phyloP scores from a whole-genome alignment of 2,113 vertebrate species.

The Protomyctophum bolini region DNA sequence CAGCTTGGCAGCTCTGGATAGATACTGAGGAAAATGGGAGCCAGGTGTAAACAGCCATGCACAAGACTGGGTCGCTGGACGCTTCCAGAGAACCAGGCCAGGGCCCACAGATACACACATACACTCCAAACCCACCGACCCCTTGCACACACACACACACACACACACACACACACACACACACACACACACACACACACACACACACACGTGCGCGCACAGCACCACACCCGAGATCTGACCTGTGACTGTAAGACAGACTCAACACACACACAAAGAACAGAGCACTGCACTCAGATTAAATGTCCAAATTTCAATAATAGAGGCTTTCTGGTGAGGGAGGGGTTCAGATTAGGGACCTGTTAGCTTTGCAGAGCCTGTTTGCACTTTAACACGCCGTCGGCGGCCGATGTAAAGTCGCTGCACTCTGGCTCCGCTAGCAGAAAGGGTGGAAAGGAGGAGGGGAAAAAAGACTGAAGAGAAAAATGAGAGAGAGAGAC shows the following conservation, averaged over 20 bases:
- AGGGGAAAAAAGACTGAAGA: background rate
- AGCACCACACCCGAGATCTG: background rate
- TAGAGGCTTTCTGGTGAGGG: slow-evolving; percentile 2
- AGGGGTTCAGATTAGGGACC: background rate
- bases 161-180: background rate
- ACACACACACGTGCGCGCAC: background rate
- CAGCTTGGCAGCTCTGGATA: slow-evolving; percentile 17
- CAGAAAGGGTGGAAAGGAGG: slow-evolving; percentile 29
- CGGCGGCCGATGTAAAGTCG: slow-evolving; percentile 36
- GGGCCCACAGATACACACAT: background rate
- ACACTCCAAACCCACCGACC: background rate
- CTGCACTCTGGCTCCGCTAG: background rate
- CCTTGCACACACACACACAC: no score
- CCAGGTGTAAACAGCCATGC: slow-evolving; percentile 57
- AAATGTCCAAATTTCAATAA: slow-evolving; percentile 18
- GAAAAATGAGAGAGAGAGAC: background rate
- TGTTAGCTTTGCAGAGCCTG: slow-evolving; percentile 12
- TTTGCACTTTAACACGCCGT: slow-evolving; percentile 39
- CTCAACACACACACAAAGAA: background rate
- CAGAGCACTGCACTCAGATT: slow-evolving; percentile 5
- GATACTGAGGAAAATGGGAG: slow-evolving; percentile 53
- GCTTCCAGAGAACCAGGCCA: background rate
- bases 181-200: background rate
- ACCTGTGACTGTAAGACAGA: background rate
- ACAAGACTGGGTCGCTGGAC: slow-evolving; percentile 51